Evolutionary conservation across 2,888 invertebrate genomes (phyloP).

Genomic region (Cephus runcator): DNA sequence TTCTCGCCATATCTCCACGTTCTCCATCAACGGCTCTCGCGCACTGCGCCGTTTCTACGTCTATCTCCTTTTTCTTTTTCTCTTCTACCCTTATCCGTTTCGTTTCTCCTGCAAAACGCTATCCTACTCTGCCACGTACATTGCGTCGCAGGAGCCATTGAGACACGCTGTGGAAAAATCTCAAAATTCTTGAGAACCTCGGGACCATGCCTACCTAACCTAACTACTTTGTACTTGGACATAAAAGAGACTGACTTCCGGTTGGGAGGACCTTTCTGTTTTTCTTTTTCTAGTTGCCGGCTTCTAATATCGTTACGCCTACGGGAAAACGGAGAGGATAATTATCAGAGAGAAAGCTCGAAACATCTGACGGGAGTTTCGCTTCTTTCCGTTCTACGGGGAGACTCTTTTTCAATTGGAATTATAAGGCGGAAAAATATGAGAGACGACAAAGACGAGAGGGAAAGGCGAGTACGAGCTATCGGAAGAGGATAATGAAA

Average conservation of each 20-base stretch:
- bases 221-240: not conserved
- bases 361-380: not conserved
- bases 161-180: not conserved
- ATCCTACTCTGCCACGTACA: not conserved
- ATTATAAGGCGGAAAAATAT: not conserved
- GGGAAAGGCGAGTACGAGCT: not conserved
- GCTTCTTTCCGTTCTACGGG: not conserved
- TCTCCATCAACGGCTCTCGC: not conserved
- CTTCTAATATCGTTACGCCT: not conserved
- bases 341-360: not conserved
- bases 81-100: not conserved
- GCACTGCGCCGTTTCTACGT: not conserved
- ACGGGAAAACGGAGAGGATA: not conserved
- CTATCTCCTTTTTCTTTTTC: not conserved
- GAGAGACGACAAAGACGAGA: not conserved
- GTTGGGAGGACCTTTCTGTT: not conserved
- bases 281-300: not conserved
- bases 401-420: not conserved
- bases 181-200: not conserved
- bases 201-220: not conserved
- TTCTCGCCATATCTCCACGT: not conserved
- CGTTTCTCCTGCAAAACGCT: not conserved
- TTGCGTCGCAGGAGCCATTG: not conserved
- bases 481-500: not conserved
- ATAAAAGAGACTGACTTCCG: not conserved